These are phyloP conservation scores for Nomada goodeniana DNA, from an alignment of 2,888 invertebrate genomes.

Conservation along the genomic window DNA sequence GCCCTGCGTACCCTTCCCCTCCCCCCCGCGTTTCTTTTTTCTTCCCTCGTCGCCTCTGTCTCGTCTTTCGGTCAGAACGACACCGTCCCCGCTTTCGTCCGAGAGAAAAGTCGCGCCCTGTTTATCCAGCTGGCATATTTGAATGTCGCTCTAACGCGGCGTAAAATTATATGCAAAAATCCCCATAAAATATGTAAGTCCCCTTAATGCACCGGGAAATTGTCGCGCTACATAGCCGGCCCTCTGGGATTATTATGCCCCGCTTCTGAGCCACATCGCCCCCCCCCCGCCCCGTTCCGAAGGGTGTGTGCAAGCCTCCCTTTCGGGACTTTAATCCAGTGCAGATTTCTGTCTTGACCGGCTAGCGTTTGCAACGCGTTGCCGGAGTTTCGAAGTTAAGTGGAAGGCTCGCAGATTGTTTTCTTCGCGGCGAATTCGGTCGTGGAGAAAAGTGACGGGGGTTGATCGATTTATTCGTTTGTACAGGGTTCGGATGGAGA, in stretches of 20 bases:
- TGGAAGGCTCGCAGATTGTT: not conserved
- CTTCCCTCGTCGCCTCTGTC: conserved; percentile 61
- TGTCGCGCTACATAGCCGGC: conserved; percentile 76
- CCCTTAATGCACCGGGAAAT: conserved; percentile 83
- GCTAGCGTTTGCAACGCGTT: not conserved
- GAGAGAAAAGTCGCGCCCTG: conserved; percentile 67
- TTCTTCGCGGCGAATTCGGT: not conserved
- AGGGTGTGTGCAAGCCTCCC: conserved; percentile 27
- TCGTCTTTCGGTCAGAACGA: conserved; percentile 31
- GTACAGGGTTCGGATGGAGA: too few relatives aligned
- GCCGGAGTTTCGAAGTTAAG: too few relatives aligned
- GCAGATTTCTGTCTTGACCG: conserved; percentile 19
- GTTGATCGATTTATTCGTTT: too few relatives aligned
- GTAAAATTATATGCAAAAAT: conserved; percentile 84
- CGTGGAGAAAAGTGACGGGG: not conserved
- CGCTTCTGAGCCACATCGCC: conserved; percentile 4
- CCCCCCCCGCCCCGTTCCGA: conserved; percentile 3
- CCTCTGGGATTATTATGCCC: conserved; percentile 76
- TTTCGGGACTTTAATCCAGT: not conserved
- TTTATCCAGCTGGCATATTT: conserved; percentile 84
- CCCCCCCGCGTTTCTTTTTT: not conserved
- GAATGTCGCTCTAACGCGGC: conserved; percentile 83
- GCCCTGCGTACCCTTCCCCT: conserved; percentile 29
- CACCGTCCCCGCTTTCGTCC: not conserved
- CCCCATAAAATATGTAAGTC: conserved; percentile 83